Evolutionary conservation across 2,888 invertebrate genomes (phyloP), one percentile per base, ranked within the genome.

Genomic region (Autographa gamma): DNA sequence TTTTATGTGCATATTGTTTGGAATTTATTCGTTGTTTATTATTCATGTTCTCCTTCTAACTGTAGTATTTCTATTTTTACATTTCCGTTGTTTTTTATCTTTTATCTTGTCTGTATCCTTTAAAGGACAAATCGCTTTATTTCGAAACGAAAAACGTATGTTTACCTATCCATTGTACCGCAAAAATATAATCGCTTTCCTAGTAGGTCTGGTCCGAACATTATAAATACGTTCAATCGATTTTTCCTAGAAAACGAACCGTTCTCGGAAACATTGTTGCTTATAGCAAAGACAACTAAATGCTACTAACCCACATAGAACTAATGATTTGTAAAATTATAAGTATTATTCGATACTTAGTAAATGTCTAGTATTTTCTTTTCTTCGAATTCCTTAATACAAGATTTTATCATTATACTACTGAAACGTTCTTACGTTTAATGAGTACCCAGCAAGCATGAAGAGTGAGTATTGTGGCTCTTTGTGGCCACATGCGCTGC

Each of bases 181-280:
- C 54, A 25, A 56, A 19, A 56, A 54, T 19, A 11, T 54, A 54
- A 54, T 19, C 11, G 54, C 13, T 56, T 56, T 19, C 54, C 54
- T 56, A 56, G 54, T 56, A 56, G 54, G 54, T 56, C 25, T 56
- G 54, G 54, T 56, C 54, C 54, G 54, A 56, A 56, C 54, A 56
- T 48, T 25, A 67, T 72, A 74, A 61, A 52, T 60, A 70, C 71
- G 73, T 66, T 25, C 65, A 83, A 86, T 86, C 74, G 80, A 84
- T 85, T 85, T 83, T 89, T 86, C 86, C 60, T 66, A 80, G 85
- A 86, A 87, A 75, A 69, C 74, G 73, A 83, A 77, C 67, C 71
- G 80, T 85, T 77, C 78, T 73, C 69, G 68, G 84, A 80, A 84
- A 76, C 81, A 86, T 86, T 74, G 84, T 86, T 85, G 77, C 71